Conservation (phyloP, 37 sponge, comb jelly and placozoan genomes). For the Geodia barretti region DNA sequence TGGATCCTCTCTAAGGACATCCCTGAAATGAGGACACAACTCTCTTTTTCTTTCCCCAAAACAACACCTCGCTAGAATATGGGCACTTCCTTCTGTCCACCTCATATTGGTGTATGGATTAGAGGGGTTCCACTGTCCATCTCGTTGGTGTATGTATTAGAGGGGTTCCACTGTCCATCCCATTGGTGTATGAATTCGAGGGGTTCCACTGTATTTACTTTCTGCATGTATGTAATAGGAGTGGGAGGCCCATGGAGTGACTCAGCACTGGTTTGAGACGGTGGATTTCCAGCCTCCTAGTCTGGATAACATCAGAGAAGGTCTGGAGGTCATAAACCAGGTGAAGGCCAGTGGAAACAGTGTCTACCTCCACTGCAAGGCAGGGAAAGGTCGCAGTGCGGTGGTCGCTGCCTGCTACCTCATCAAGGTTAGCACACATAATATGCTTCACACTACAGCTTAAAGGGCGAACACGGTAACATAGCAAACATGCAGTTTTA, state of each 20-base stretch:
- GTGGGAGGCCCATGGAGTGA: constrained; percentile 75
- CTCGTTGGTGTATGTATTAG: too few species aligned
- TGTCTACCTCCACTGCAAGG: constrained; percentile 94
- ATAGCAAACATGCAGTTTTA: too few species aligned
- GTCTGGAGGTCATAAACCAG: constrained; percentile 61
- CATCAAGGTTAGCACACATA: constrained; percentile 70
- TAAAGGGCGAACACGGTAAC: too few species aligned
- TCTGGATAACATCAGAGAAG: constrained; percentile 35
- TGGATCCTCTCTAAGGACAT: too few species aligned
- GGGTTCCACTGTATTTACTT: neutral
- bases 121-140: too few species aligned
- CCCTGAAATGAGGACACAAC: too few species aligned
- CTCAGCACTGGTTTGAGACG: constrained; percentile 51
- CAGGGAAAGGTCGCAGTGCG: constrained; percentile 91
- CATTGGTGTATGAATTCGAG: too few species aligned
- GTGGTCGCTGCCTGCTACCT: constrained; percentile 81
- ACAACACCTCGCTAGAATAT: too few species aligned
- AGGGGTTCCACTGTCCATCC: too few species aligned
- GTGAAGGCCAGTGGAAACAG: constrained; percentile 25
- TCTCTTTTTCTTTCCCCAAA: too few species aligned
- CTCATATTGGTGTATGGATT: too few species aligned
- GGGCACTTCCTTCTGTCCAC: too few species aligned
- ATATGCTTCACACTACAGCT: neutral
- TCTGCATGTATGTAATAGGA: constrained; percentile 55
- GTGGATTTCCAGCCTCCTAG: constrained; percentile 78